phyloP scores from a whole-genome alignment of 1,140 invertebrate species.

The Cecropterus lyciades region DNA sequence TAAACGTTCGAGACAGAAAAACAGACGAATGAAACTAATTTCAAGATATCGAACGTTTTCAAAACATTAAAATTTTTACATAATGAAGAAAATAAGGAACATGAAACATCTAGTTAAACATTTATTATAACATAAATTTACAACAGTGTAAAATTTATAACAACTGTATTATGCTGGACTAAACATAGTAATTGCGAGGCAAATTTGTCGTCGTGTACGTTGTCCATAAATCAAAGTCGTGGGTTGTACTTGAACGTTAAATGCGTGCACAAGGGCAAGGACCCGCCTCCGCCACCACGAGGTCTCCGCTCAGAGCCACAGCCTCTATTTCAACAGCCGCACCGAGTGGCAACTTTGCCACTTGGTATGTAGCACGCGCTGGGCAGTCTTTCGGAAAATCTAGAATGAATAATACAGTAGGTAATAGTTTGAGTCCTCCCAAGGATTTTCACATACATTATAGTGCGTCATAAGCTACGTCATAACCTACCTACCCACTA shows the following conservation, averaged over 20 bases:
- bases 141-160: not conserved
- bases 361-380: not conserved
- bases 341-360: not conserved
- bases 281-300: not conserved
- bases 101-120: too few relatives aligned
- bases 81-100: too few relatives aligned
- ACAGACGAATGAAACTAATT: too few relatives aligned
- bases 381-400: not conserved
- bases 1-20: too few relatives aligned
- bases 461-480: too few relatives aligned
- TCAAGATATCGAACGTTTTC: too few relatives aligned
- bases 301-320: not conserved
- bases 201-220: not conserved
- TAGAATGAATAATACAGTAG: not conserved
- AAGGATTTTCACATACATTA: too few relatives aligned
- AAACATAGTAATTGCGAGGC: not conserved
- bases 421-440: too few relatives aligned
- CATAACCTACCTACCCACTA: too few relatives aligned
- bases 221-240: not conserved
- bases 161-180: not conserved
- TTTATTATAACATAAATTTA: too few relatives aligned
- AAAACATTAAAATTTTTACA: too few relatives aligned
- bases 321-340: not conserved
- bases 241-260: not conserved
- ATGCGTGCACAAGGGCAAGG: conserved; percentile 1